Evolutionary conservation across 2,888 invertebrate species (phyloP).

Genomic region (Heterodera filipjevi): DNA sequence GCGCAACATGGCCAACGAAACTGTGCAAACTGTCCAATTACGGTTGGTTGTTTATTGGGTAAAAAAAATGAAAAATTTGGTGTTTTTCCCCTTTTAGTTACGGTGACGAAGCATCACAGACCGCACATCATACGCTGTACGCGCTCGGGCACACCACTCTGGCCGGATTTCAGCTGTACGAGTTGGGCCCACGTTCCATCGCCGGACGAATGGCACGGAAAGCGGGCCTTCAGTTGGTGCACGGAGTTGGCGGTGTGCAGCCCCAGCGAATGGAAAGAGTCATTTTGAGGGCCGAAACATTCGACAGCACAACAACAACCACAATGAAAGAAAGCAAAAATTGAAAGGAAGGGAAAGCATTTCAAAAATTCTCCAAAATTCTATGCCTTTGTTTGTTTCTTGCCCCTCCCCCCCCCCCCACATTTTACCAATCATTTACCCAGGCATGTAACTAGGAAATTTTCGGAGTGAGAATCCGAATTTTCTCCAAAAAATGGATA

Average conservation of each 20-base stretch:
- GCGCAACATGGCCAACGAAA: constrained; percentile 73
- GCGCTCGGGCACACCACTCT: constrained; percentile 76
- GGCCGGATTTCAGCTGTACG: constrained; percentile 74
- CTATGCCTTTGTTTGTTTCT: too few species aligned
- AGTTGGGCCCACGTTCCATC: constrained; percentile 73
- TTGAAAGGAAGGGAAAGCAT: too few species aligned
- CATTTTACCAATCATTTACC: too few species aligned
- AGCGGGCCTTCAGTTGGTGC: constrained; percentile 50
- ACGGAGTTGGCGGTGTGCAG: background rate
- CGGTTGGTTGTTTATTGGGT: constrained; percentile 67
- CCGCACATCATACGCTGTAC: constrained; percentile 74
- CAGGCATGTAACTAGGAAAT: too few species aligned
- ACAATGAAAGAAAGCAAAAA: background rate
- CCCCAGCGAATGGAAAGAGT: background rate
- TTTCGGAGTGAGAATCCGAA: too few species aligned
- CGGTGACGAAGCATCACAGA: constrained; percentile 70
- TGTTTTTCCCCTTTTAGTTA: constrained; percentile 38
- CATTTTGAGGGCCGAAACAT: background rate
- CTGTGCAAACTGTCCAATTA: constrained; percentile 77
- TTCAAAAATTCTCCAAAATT: too few species aligned
- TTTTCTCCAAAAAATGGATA: too few species aligned
- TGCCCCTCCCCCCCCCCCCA: too few species aligned
- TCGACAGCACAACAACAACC: background rate
- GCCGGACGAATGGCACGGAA: constrained; percentile 74
- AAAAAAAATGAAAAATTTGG: background rate